Conservation (phyloP, 2,113 vertebrate species). For the Formicarius rufipectus region DNA sequence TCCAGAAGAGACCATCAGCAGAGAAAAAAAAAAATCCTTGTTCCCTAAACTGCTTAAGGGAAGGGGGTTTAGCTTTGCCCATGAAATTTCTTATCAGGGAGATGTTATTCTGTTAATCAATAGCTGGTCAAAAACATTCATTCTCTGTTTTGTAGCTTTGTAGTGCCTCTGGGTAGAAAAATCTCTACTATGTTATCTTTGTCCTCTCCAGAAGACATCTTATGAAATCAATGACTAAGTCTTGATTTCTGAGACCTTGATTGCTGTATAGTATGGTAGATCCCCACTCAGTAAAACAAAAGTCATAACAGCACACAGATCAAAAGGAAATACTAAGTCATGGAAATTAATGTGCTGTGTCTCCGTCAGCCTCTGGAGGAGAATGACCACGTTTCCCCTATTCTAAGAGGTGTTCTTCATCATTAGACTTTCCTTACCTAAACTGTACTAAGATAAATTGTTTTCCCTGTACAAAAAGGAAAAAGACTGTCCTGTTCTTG, state of each 20-base stretch:
- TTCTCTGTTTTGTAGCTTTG: background rate
- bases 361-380: background rate
- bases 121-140: background rate
- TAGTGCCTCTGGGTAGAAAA: background rate
- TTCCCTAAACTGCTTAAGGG: background rate
- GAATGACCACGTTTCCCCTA: background rate
- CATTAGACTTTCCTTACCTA: background rate
- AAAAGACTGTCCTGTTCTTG: background rate
- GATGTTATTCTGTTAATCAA: background rate
- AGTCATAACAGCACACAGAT: accelerated
- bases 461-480: background rate
- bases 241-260: background rate
- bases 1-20: background rate
- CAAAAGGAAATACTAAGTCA: background rate
- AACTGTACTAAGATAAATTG: background rate
- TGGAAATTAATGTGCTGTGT: background rate
- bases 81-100: background rate
- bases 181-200: background rate
- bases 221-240: background rate
- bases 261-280: background rate
- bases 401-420: background rate
- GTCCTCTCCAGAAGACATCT: background rate
- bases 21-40: background rate
- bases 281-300: background rate
- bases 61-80: background rate